phyloP scores from a whole-genome alignment of 2,888 invertebrate species.

The Erebia palarica region DNA sequence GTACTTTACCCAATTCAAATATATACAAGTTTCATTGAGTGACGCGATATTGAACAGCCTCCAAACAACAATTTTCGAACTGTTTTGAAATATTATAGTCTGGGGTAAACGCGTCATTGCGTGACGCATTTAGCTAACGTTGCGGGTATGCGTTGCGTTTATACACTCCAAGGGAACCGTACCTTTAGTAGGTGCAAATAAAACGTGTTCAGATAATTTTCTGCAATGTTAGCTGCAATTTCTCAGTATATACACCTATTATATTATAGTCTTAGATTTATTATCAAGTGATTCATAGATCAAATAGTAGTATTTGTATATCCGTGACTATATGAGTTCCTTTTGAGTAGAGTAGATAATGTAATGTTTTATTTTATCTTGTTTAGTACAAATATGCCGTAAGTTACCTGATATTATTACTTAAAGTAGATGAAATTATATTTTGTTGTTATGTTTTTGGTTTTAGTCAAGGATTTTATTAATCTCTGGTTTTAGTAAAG shows the following conservation, averaged over 20 bases:
- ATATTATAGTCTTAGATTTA: slow-evolving; percentile 2
- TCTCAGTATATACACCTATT: background rate
- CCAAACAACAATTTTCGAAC: too few relatives aligned
- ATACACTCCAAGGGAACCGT: too few relatives aligned
- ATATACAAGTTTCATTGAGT: too few relatives aligned
- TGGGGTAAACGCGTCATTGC: too few relatives aligned
- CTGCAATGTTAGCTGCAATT: slow-evolving; percentile 1
- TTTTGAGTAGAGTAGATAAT: slow-evolving; percentile 8
- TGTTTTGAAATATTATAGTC: too few relatives aligned
- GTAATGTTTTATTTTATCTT: slow-evolving; percentile 20
- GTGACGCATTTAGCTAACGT: too few relatives aligned
- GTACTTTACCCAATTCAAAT: too few relatives aligned
- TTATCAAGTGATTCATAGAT: slow-evolving; percentile 29
- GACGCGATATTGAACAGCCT: too few relatives aligned
- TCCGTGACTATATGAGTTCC: slow-evolving; percentile 22
- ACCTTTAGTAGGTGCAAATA: too few relatives aligned
- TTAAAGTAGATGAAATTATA: background rate
- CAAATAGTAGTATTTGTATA: slow-evolving; percentile 9
- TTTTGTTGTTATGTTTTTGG: background rate
- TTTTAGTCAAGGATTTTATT: background rate
- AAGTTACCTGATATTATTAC: slow-evolving; percentile 9
- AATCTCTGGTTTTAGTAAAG: background rate
- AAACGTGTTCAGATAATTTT: background rate
- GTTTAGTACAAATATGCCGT: slow-evolving; percentile 28
- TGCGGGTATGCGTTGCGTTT: too few relatives aligned